Base-by-base conservation (phyloP, 2,888 invertebrate species). In the Hedychridium roseum region DNA sequence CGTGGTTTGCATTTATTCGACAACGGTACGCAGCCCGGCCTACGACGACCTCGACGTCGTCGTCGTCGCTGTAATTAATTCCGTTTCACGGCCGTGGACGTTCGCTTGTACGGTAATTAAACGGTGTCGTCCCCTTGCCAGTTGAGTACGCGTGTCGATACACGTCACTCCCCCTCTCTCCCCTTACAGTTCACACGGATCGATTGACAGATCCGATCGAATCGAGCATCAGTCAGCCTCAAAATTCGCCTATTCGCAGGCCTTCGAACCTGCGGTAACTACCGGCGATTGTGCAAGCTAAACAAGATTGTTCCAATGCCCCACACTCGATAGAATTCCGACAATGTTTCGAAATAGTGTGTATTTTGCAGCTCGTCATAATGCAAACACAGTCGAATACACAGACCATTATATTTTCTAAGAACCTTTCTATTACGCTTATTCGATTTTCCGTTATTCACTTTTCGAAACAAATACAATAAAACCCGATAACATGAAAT, bases 31-130 rank as follows among this genome's bases (percentile, higher is more conserved):
- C n/a, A n/a, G n/a, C n/a, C n/a, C n/a, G n/a, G n/a, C n/a, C n/a
- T n/a, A n/a, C n/a, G n/a, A n/a, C n/a, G n/a, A n/a, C n/a, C n/a
- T n/a, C n/a, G n/a, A n/a, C n/a, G n/a, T n/a, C n/a, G n/a, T 43
- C 9, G 40, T 31, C 39, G 39, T 37, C 39, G 26, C 37, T 43
- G 54, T 58, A 57, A 64, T 65, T 65, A 65, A 65, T 65, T 62
- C 54, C 60, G 57, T 53, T 59, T 57, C 57, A 55, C 54, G 39
- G 46, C 41, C 44, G 47, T 49, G 50, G 45, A 44, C 39, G 41
- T 35, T 44, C 37, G 50, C 45, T 51, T 47, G 45, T 47, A 49
- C 63, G 42, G 50, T 64, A 63, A 61, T 67, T 67, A 64, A 67
- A 67, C 57, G 54, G 48, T 54, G 59, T 62, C 54, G 49, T 50